phyloP scores from a whole-genome alignment of 2,797 vertebrate species.

The Fistularia tabacaria region DNA sequence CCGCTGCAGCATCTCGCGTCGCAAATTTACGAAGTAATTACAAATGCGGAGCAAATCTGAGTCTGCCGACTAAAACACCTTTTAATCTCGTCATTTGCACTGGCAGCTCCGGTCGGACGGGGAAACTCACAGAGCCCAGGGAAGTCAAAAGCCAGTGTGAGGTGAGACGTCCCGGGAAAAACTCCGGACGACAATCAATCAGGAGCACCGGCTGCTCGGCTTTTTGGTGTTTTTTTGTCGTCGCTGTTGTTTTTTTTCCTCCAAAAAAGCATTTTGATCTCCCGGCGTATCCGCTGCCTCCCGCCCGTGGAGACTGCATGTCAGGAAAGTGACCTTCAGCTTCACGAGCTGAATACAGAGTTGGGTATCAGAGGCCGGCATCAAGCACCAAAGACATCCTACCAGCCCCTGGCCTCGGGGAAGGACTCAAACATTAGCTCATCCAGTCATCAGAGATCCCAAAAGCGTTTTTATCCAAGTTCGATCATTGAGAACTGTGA shows the following conservation, averaged over 20 bases:
- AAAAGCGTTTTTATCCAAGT: background rate
- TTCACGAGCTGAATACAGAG: slow-evolving; percentile 40
- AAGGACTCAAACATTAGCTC: background rate
- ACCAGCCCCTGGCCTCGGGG: slow-evolving; percentile 9
- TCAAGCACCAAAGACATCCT: slow-evolving; percentile 23
- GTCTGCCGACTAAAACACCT: too few species aligned
- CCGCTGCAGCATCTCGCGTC: background rate
- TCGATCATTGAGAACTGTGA: background rate
- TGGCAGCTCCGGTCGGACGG: too few species aligned
- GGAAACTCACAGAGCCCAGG: too few species aligned
- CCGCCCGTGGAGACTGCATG: slow-evolving; percentile 29
- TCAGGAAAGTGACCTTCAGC: slow-evolving; percentile 51
- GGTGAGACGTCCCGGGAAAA: slow-evolving; percentile 20
- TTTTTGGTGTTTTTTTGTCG: background rate
- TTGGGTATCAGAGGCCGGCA: slow-evolving; percentile 23
- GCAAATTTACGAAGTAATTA: too few species aligned
- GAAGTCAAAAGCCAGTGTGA: background rate
- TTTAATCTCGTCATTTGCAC: too few species aligned
- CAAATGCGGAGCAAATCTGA: too few species aligned
- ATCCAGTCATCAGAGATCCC: slow-evolving; percentile 7
- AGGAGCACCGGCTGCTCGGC: background rate
- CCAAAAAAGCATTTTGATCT: background rate
- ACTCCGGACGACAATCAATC: slow-evolving; percentile 39
- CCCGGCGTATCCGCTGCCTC: slow-evolving; percentile 14
- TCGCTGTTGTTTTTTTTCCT: background rate